A percentile compares a stretch with the other conserved stretches of the same genome.
Conservation (phyloP, 2,888 invertebrate species). For the Nomada fucata region DNA sequence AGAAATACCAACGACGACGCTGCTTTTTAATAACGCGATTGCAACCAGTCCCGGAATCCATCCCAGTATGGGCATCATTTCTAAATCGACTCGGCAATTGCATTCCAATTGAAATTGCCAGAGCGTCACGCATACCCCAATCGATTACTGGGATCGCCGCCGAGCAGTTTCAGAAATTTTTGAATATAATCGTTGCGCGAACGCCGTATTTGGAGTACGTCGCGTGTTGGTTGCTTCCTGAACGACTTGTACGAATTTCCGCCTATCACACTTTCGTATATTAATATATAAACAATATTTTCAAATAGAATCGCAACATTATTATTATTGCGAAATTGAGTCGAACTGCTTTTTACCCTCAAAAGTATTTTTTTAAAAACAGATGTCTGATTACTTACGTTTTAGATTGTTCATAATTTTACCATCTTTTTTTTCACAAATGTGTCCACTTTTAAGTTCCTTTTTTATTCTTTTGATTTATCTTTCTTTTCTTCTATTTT, state of each 20-base stretch:
- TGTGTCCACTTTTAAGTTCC: too few species aligned
- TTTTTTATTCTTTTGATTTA: too few species aligned
- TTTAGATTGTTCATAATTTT: too few species aligned
- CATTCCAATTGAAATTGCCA: slow-evolving; percentile 57
- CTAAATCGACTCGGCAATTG: slow-evolving; percentile 62
- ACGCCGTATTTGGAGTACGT: background rate
- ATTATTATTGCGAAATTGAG: too few species aligned
- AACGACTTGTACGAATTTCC: background rate
- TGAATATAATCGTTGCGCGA: slow-evolving; percentile 47
- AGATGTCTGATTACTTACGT: too few species aligned
- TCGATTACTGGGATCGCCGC: slow-evolving; percentile 42
- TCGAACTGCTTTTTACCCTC: too few species aligned
- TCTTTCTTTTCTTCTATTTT: too few species aligned
- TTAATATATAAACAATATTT: too few species aligned
- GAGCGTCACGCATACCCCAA: slow-evolving; percentile 50
- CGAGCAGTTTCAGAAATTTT: slow-evolving; percentile 49
- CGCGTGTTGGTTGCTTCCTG: background rate
- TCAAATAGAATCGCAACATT: too few species aligned
- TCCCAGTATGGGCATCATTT: slow-evolving; percentile 52
- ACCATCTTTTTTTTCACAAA: too few species aligned
- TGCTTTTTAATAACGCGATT: slow-evolving; percentile 64
- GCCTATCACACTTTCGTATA: too few species aligned
- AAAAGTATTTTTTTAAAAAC: too few species aligned
- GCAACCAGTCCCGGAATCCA: slow-evolving; percentile 48
- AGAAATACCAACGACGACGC: slow-evolving; percentile 50